Base-by-base conservation (phyloP, 2,888 invertebrate genomes). In the Leptura quadrifasciata region DNA sequence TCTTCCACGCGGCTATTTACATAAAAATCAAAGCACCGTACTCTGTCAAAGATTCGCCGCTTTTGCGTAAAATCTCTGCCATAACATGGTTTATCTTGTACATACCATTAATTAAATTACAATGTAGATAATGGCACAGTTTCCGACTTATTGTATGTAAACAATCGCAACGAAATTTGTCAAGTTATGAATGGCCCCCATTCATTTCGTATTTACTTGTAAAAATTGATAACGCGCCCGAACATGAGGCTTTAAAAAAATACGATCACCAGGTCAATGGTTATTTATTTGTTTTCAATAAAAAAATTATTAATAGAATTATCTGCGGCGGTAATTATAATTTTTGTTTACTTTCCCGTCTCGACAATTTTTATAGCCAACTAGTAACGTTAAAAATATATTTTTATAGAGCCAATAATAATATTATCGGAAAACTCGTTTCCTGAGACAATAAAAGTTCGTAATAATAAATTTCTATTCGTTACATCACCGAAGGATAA, bases 261-360 rank as follows among this genome's bases (percentile, higher is more conserved):
- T 17, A 70, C 20, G 20, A 15, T 47, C 4, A 47, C 4, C 60
- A 70, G 70, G 70, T 70, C 70, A 70, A 70, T 58, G 60, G 24
- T 69, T 58, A 24, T 35, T 39, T 39, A 60, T 60, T 21, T 60
- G 70, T 60, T 60, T 60, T 47, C 60, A 60, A 70, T 70, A 60
- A 58, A 70, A 70, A 21, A 20, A 39, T 39, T 70, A 70, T 70
- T 70, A 70, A 70, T 71, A 70, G 61, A 70, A 47, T 70, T 24
- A 24, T 24, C 24, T 24, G 5, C 5, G 24, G 24, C 27, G 2
- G 27, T 31, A 5, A 5, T 31, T 31, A 61, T 18, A 27, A 17
- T 47, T 69, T 57, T 18, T 61, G 71, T 71, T 71, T 71, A 52
- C 61, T 71, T 52, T 54, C 17, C 1, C 20, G 71, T 71, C 71